Conservation (phyloP, 2,797 vertebrate genomes). For the Ctenochaetus hawaiiensis region DNA sequence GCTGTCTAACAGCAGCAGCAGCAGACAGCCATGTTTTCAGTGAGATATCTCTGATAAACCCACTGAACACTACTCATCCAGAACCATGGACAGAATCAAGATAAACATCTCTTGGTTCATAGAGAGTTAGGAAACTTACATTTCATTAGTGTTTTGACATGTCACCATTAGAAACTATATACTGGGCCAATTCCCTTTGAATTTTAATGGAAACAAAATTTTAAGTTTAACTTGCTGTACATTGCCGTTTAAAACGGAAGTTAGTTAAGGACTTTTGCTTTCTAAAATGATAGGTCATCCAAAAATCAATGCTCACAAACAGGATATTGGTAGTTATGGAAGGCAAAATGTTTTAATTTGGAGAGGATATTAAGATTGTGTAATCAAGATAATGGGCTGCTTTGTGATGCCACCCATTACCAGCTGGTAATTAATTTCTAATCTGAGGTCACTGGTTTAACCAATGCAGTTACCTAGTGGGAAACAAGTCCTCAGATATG, state of each 20-base stretch:
- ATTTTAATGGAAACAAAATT: constrained; percentile 17
- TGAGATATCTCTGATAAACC: no score
- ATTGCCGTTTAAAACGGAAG: background rate
- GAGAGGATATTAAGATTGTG: background rate
- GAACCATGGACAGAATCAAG: no score
- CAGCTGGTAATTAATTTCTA: background rate
- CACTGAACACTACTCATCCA: no score
- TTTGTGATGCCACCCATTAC: background rate
- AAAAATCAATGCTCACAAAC: background rate
- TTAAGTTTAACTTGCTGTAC: constrained; percentile 2
- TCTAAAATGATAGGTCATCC: background rate
- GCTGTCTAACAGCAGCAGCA: no score
- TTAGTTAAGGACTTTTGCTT: background rate
- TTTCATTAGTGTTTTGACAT: constrained; percentile 11
- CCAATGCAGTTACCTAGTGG: constrained; percentile 18
- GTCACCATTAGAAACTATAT: constrained; percentile 15
- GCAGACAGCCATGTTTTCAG: no score
- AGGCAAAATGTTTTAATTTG: background rate
- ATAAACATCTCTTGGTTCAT: no score
- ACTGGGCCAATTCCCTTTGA: constrained; percentile 20
- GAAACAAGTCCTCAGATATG: constrained; percentile 25
- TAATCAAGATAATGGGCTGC: background rate
- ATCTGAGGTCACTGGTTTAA: constrained; percentile 28
- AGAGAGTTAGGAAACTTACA: background rate
- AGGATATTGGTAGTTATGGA: background rate